Evolutionary conservation across 2,888 invertebrate species (phyloP).

Genomic region (Zeuzera pyrina): DNA sequence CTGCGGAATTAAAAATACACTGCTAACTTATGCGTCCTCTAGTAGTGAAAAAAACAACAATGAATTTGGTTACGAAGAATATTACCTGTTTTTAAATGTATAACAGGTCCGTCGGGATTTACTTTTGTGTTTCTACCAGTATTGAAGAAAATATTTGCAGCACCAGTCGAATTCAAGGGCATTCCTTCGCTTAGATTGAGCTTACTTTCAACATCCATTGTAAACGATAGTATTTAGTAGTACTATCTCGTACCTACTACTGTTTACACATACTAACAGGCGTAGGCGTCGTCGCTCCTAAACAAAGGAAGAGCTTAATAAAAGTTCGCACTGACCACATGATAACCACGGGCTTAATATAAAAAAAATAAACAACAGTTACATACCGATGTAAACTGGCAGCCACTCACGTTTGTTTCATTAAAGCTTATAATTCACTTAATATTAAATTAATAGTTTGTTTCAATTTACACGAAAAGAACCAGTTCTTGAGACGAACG

Average conservation of each 20-base stretch:
- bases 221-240: slow-evolving; percentile 32
- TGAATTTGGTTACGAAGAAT: neutral
- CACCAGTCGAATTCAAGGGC: slow-evolving; percentile 54
- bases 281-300: slow-evolving; percentile 54
- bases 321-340: slow-evolving; percentile 48
- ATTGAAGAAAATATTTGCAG: slow-evolving; percentile 61
- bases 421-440: neutral
- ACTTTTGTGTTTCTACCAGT: slow-evolving; percentile 50
- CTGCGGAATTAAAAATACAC: slow-evolving; percentile 34
- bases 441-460: slow-evolving; percentile 3
- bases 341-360: neutral
- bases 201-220: slow-evolving; percentile 57
- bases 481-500: no score
- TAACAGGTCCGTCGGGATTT: slow-evolving; percentile 55
- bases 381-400: neutral
- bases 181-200: slow-evolving; percentile 54
- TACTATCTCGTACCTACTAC: slow-evolving; percentile 30
- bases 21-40: slow-evolving; percentile 2
- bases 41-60: slow-evolving; percentile 2
- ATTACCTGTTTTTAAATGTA: slow-evolving; percentile 64
- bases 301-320: slow-evolving; percentile 63
- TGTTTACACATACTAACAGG: slow-evolving; percentile 33
- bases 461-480: no score
- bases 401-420: no score
- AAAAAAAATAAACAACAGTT: neutral